A percentile compares a stretch with the other conserved stretches of the same genome.
Evolutionary conservation across 2,888 invertebrate species (phyloP).

Genomic region (Fragum fragum): DNA sequence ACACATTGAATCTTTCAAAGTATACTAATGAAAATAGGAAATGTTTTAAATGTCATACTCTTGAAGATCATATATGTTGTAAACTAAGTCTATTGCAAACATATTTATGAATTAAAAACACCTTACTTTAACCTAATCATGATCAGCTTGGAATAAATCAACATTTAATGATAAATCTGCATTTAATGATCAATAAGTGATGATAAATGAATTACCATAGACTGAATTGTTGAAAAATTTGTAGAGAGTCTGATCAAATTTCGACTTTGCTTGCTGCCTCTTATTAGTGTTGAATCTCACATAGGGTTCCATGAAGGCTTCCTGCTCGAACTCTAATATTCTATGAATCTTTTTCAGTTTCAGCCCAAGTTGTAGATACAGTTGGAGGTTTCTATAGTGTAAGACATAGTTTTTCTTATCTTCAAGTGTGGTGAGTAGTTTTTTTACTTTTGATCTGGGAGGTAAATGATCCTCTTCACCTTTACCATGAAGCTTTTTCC

Average conservation of each 20-base stretch:
- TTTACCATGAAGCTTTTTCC: slow-evolving; percentile 45
- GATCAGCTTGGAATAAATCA: not conserved
- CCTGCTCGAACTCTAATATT: slow-evolving; percentile 80
- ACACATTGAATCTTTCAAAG: not conserved
- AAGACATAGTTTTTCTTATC: slow-evolving; percentile 78
- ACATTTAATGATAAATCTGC: too few species aligned
- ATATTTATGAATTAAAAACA: too few species aligned
- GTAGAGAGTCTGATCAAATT: slow-evolving; percentile 84
- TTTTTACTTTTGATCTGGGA: slow-evolving; percentile 57
- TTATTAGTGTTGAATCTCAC: slow-evolving; percentile 76
- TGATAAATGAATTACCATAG: slow-evolving; percentile 36
- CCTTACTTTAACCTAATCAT: too few species aligned
- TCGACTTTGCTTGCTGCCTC: slow-evolving; percentile 74
- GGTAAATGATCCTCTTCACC: slow-evolving; percentile 22
- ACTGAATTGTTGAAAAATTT: slow-evolving; percentile 73
- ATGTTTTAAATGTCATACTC: not conserved
- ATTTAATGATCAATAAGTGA: slow-evolving; percentile 1
- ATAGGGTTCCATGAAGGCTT: slow-evolving; percentile 82
- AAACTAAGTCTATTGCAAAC: slow-evolving; percentile 3
- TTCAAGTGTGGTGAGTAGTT: slow-evolving; percentile 71
- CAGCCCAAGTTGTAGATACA: slow-evolving; percentile 75
- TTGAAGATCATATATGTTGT: not conserved
- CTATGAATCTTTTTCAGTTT: slow-evolving; percentile 75
- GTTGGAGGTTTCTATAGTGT: slow-evolving; percentile 82
- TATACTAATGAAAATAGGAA: not conserved